Evolutionary conservation across 2,888 invertebrate genomes (phyloP).

Genomic region (Orthosia incerta): DNA sequence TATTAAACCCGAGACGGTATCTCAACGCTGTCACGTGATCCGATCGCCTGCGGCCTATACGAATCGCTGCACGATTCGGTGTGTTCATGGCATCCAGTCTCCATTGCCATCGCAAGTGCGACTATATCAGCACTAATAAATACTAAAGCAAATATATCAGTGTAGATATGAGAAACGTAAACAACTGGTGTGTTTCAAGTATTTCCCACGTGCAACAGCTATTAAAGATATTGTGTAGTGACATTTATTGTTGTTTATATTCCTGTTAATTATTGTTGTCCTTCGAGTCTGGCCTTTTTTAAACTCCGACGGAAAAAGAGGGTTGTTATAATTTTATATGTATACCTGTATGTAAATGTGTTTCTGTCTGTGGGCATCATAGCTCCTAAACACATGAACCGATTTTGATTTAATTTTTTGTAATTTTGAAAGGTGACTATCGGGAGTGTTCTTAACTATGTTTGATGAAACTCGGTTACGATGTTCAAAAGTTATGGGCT

Average conservation of each 20-base stretch:
- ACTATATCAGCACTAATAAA: slow-evolving; percentile 1
- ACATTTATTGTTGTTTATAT: slow-evolving; percentile 40
- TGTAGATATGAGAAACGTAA: slow-evolving; percentile 31
- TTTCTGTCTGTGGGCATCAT: too few relatives aligned
- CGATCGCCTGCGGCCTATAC: slow-evolving; percentile 80
- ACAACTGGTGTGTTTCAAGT: slow-evolving; percentile 35
- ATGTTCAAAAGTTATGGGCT: too few relatives aligned
- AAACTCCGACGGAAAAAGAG: too few relatives aligned
- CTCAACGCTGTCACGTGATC: slow-evolving; percentile 84
- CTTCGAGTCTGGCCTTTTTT: background rate
- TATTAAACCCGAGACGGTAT: slow-evolving; percentile 85
- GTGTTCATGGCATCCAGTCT: slow-evolving; percentile 63
- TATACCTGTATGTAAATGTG: too few relatives aligned
- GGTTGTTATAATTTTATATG: too few relatives aligned
- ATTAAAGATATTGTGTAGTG: slow-evolving; percentile 27
- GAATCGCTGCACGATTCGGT: slow-evolving; percentile 71
- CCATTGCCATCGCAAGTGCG: slow-evolving; percentile 59
- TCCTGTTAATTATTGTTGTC: slow-evolving; percentile 17
- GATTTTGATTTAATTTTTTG: too few relatives aligned
- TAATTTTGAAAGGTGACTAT: too few relatives aligned
- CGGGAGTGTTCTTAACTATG: too few relatives aligned
- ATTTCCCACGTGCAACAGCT: slow-evolving; percentile 37
- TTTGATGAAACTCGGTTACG: too few relatives aligned
- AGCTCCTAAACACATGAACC: too few relatives aligned
- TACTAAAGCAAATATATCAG: slow-evolving; percentile 24